Percentiles rank a stretch among this genome's conserved stretches.
phyloP scores from a whole-genome alignment of 1,140 invertebrate genomes.

The Euura saliciscinereae region DNA sequence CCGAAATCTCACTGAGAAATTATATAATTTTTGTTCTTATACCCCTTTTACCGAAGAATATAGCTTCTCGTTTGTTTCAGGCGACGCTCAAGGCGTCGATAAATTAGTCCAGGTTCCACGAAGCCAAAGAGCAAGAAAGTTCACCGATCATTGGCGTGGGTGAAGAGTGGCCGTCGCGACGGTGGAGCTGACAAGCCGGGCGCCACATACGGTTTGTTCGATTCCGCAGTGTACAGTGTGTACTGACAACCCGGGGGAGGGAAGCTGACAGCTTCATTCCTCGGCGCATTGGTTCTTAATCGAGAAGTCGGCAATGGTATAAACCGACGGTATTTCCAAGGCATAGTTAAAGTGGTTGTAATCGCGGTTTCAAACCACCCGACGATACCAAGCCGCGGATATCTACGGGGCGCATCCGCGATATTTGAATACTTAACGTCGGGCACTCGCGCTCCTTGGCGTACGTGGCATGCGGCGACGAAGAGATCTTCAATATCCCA shows the following conservation, averaged over 20 bases:
- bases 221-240: background rate
- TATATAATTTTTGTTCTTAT: too few species aligned
- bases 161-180: background rate
- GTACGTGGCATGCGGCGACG: background rate
- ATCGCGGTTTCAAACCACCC: background rate
- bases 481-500: background rate
- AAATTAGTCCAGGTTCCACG: background rate
- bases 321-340: background rate
- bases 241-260: background rate
- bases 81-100: background rate
- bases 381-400: background rate
- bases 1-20: too few species aligned
- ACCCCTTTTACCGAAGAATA: too few species aligned
- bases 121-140: background rate
- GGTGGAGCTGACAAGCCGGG: background rate
- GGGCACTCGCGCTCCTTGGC: background rate
- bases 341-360: conserved; percentile 1
- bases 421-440: conserved; percentile 5
- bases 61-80: too few species aligned
- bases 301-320: background rate
- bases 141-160: background rate
- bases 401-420: background rate
- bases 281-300: background rate
- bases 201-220: conserved; percentile 1
- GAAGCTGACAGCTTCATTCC: background rate